Evolutionary conservation across 2,113 vertebrate genomes (phyloP).

Genomic region (Salvelinus sp.): DNA sequence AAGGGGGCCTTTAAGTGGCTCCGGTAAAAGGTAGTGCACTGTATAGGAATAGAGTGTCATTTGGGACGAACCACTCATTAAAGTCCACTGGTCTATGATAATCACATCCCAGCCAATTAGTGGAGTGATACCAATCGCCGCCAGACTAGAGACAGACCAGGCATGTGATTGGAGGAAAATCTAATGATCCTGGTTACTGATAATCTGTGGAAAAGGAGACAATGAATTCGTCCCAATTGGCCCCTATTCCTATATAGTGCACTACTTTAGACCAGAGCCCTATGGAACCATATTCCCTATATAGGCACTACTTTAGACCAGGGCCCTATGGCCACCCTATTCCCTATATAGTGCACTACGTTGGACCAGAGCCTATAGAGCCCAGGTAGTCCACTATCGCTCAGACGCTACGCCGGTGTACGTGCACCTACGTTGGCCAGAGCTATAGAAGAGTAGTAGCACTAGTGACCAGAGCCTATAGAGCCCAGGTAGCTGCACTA

Average conservation of each 20-base stretch:
- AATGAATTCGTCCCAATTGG: not conserved
- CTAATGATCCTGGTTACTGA: conserved; percentile 19
- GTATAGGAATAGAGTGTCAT: too few relatives aligned
- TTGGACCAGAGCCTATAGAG: not conserved
- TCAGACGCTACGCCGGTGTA: too few relatives aligned
- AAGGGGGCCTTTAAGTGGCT: too few relatives aligned
- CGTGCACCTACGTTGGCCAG: too few relatives aligned
- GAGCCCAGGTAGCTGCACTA: too few relatives aligned
- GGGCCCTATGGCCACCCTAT: too few relatives aligned
- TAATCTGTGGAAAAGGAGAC: not conserved
- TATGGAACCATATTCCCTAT: too few relatives aligned
- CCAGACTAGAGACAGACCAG: conserved; percentile 1
- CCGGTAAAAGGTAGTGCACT: too few relatives aligned
- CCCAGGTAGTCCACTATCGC: not conserved
- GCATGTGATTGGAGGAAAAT: conserved; percentile 23
- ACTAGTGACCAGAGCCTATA: too few relatives aligned
- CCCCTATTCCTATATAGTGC: not conserved
- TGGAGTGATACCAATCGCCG: conserved; percentile 23
- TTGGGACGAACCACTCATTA: too few relatives aligned
- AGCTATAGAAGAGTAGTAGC: too few relatives aligned
- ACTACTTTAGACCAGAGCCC: not conserved
- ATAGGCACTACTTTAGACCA: not conserved
- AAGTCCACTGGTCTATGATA: not conserved
- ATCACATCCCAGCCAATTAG: conserved; percentile 31
- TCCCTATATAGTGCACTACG: not conserved